Evolutionary conservation across 2,113 vertebrate genomes (phyloP), one percentile per base, ranked within the genome.

Genomic region (Riparia riparia): DNA sequence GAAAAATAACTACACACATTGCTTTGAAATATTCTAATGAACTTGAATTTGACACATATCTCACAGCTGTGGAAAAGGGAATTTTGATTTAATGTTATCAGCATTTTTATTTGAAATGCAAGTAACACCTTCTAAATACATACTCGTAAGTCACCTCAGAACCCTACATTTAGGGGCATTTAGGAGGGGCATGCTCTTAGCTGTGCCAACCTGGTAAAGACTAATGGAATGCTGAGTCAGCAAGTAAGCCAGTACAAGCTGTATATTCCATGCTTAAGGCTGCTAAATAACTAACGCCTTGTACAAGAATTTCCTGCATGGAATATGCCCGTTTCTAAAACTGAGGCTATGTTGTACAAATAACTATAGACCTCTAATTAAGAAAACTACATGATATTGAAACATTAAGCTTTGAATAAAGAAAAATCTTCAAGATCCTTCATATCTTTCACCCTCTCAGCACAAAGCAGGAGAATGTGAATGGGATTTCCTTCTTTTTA

Each of bases 121-220:
- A 73, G 42, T 71, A 73, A 84, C 31, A 80, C 37, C 58, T 78
- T 34, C 66, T 81, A 84, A 91, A 84, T 26, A 79, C 32, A 74
- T 34, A 54, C 21, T 76, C 4, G 1, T n/a, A 81, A 78, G n/a
- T 37, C 49, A 89, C 34, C 56, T 51, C 44, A 89, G 71, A 83
- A 17, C 44, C 15, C 45, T 21, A n/a, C 12, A n/a, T n/a, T n/a
- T n/a, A n/a, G n/a, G n/a, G n/a, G 50, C 11, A 63, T 54, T 84
- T 61, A 85, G 41, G 56, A 70, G 15, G 26, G 60, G 44, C 10
- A 11, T 53, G 61, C 6, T 26, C 37, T 82, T 51, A 44, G 44
- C 18, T 85, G 31, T 29, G 82, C 70, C 79, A 47, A 79, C 44
- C 14, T 60, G 70, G 68, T 56, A 72, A 87, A 85, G 56, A 32